These are phyloP conservation scores for Caenorhabditis sinica DNA, from an alignment of 2,888 invertebrate genomes.

Conservation along the genomic window DNA sequence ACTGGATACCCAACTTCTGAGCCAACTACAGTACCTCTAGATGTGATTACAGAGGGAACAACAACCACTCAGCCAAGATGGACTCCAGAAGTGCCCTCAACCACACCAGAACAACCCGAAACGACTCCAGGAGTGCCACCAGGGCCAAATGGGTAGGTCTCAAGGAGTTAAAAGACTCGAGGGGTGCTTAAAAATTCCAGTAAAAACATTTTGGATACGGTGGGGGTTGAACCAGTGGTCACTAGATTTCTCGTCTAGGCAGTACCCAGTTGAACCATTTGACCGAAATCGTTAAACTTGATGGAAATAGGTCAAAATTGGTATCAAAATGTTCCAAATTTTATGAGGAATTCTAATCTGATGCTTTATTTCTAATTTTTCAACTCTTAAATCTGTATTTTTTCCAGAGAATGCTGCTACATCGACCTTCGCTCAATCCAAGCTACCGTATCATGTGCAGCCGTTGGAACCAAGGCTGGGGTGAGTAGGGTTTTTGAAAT, in stretches of 20 bases:
- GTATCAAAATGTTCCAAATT: too few species aligned
- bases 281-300: too few species aligned
- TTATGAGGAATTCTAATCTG: too few species aligned
- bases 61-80: neutral
- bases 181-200: too few species aligned
- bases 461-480: neutral
- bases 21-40: neutral
- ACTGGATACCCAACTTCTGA: conserved; percentile 16
- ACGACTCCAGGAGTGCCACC: neutral
- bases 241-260: neutral
- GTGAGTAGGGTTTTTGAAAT: neutral
- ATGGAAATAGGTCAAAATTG: neutral
- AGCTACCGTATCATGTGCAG: conserved; percentile 48
- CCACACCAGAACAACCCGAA: neutral
- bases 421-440: conserved; percentile 39
- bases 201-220: too few species aligned
- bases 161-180: neutral
- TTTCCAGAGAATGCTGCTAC: conserved; percentile 52
- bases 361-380: neutral
- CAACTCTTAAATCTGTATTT: neutral
- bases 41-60: conserved; percentile 10
- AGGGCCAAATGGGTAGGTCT: conserved; percentile 1
- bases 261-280: too few species aligned
- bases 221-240: neutral
- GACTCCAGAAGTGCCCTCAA: neutral